A percentile compares a stretch with the other conserved stretches of the same genome.
Evolutionary conservation across 2,888 invertebrate genomes (phyloP).

Genomic region (Drosophila infuscata): DNA sequence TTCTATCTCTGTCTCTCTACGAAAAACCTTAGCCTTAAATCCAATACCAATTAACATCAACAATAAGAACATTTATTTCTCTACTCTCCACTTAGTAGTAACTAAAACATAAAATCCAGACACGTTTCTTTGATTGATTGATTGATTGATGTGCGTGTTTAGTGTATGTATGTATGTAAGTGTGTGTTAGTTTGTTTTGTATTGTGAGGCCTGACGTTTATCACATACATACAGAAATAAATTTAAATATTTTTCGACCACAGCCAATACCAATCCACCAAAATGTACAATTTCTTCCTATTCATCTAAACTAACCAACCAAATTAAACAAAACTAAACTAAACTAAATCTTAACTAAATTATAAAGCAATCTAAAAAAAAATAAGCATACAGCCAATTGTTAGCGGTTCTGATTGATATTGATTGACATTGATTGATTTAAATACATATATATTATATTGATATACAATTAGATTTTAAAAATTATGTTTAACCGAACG

Average conservation of each 20-base stretch:
- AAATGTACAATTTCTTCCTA: slow-evolving; percentile 39
- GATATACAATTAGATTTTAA: slow-evolving; percentile 25
- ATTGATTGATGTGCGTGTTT: slow-evolving; percentile 60
- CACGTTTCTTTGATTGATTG: slow-evolving; percentile 38
- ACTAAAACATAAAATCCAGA: slow-evolving; percentile 30
- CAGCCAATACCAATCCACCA: slow-evolving; percentile 34
- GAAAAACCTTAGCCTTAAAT: slow-evolving; percentile 13
- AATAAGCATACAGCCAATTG: slow-evolving; percentile 29
- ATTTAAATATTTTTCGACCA: slow-evolving; percentile 25
- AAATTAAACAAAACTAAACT: slow-evolving; percentile 34
- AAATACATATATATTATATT: slow-evolving; percentile 19
- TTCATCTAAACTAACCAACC: slow-evolving; percentile 30
- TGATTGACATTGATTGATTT: slow-evolving; percentile 15
- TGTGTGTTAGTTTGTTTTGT: slow-evolving; percentile 30
- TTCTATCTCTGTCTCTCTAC: slow-evolving; percentile 19
- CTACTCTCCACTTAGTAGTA: slow-evolving; percentile 29
- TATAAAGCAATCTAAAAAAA: slow-evolving; percentile 12
- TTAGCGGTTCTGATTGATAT: slow-evolving; percentile 46
- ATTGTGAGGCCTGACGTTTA: slow-evolving; percentile 39
- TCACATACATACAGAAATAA: slow-evolving; percentile 25
- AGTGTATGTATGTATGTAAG: slow-evolving; percentile 41
- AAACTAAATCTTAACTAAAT: slow-evolving; percentile 22
- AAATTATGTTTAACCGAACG: slow-evolving; percentile 29
- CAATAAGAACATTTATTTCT: slow-evolving; percentile 25
- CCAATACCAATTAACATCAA: slow-evolving; percentile 17